phyloP scores from a whole-genome alignment of 1,140 invertebrate species.

The Drosophila trapezifrons region DNA sequence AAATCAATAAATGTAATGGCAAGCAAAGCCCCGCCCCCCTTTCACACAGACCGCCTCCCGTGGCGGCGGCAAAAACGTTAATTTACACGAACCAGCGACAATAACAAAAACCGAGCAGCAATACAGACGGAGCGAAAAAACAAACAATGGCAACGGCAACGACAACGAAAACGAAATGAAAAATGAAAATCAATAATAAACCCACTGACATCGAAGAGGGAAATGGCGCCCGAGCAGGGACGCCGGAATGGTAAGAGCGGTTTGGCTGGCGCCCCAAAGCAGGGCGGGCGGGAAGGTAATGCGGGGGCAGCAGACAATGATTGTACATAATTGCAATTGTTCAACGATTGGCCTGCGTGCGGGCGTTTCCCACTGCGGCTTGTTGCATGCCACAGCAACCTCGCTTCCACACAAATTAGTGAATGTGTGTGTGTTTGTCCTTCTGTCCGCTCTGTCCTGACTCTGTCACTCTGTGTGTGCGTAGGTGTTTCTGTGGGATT shows the following conservation, averaged over 20 bases:
- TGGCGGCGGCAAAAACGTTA: conserved; percentile 60
- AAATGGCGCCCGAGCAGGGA: conserved; percentile 12
- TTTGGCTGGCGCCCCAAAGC: neutral
- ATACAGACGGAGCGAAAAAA: conserved; percentile 8
- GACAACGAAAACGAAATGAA: conserved; percentile 37
- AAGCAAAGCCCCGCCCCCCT: conserved; percentile 24
- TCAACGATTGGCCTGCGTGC: conserved; percentile 49
- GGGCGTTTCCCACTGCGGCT: conserved; percentile 45
- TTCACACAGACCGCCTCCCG: conserved; percentile 12
- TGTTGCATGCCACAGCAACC: conserved; percentile 46
- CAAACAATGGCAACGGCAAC: conserved; percentile 24
- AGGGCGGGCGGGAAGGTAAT: neutral
- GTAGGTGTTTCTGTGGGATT: conserved; percentile 7
- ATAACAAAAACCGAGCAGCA: conserved; percentile 29
- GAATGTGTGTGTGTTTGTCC: conserved; percentile 13
- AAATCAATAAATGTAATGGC: conserved; percentile 79
- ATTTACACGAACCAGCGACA: conserved; percentile 68
- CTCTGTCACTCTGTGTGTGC: neutral
- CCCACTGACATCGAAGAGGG: conserved; percentile 21
- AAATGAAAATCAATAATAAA: conserved; percentile 60
- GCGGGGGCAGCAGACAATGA: conserved; percentile 43
- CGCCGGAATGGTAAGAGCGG: neutral
- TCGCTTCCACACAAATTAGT: conserved; percentile 49
- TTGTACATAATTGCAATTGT: conserved; percentile 61
- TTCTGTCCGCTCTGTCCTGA: neutral